Base-by-base conservation (phyloP, 2,797 vertebrate species). In the Silurus lanzhouensis region DNA sequence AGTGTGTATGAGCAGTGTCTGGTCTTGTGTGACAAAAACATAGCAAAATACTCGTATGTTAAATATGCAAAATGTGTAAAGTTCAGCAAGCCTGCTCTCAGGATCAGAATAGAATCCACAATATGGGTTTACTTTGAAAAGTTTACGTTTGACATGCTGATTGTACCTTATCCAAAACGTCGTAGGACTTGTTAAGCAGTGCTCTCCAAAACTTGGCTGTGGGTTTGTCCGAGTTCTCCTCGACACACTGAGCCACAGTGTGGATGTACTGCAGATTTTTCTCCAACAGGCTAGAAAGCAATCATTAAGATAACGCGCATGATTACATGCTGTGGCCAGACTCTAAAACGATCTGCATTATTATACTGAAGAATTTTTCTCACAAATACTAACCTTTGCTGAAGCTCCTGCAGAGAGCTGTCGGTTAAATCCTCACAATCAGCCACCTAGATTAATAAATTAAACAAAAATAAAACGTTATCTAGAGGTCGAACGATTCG, bases 161-260 rank as follows among this genome's bases (percentile, higher is more conserved):
- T 88, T 92, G 22, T 72, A 99, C 98, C 94, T 99, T 98, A 81
- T 99, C 98, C 86, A 99, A 91, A 84, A 96, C 89, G n/a, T 99
- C 97, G 0, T 99, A 99, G 8, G 94, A 91, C 88, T 97, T 99
- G 81, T 95, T 98, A 55, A 99, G 96, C 76, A 99, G 95, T 17
- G 96, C 97, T 79, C 97, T 96, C 98, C 98, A 99, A 88, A 98
- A 99, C 92, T 98, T 99, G 46, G 95, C 96, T 0, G 96, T 98
- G 63, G 96, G 94, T 86, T 95, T 96, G 91, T 98, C 95, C 0
- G 94, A 89, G 0, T 97, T 97, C 84, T 93, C 93, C 93, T 99
- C 98, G 85, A 97, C 91, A 0, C 96, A 96, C 74, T 90, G 95
- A 4, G 97, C 97, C 1, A 98, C 95, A 0, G 90, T 90, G 76